Percentiles rank a stretch among this genome's conserved stretches.
These are phyloP conservation scores for Magallana nippona DNA, from an alignment of 2,888 invertebrate genomes.

Conservation along the genomic window DNA sequence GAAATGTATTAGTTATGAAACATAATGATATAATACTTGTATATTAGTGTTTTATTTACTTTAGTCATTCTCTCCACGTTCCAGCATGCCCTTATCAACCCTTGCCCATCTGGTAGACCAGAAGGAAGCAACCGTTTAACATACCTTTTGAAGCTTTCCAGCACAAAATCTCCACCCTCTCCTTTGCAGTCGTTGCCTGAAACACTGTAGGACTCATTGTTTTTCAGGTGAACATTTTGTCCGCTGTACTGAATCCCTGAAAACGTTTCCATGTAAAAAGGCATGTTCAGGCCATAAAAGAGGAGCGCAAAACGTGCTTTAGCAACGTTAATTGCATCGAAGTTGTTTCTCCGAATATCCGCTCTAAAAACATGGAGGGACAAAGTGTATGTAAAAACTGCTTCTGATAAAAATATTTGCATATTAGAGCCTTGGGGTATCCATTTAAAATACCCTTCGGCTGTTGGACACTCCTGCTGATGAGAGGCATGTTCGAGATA, in stretches of 20 bases:
- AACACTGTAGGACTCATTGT: conserved; percentile 38
- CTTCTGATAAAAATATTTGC: no score
- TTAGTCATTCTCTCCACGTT: conserved; percentile 35
- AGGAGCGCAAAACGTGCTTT: no score
- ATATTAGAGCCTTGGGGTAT: neutral
- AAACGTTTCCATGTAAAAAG: conserved; percentile 39
- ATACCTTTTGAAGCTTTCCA: conserved; percentile 20
- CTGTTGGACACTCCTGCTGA: neutral
- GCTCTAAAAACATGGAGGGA: no score
- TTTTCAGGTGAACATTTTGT: neutral
- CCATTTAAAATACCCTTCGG: conserved; percentile 25
- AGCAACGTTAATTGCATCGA: no score
- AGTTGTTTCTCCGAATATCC: no score
- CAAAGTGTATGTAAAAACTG: no score
- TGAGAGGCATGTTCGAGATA: neutral
- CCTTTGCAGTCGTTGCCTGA: conserved; percentile 39
- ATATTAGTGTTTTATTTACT: no score
- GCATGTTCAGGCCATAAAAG: conserved; percentile 39
- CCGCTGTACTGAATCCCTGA: conserved; percentile 8
- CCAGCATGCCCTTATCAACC: conserved; percentile 40
- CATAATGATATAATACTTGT: no score
- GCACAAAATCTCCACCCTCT: conserved; percentile 48
- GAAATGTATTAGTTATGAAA: no score
- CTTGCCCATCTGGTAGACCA: conserved; percentile 37
- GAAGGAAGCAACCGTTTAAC: neutral